phyloP scores from a whole-genome alignment of 2,888 invertebrate species.

The Unio pictorum region DNA sequence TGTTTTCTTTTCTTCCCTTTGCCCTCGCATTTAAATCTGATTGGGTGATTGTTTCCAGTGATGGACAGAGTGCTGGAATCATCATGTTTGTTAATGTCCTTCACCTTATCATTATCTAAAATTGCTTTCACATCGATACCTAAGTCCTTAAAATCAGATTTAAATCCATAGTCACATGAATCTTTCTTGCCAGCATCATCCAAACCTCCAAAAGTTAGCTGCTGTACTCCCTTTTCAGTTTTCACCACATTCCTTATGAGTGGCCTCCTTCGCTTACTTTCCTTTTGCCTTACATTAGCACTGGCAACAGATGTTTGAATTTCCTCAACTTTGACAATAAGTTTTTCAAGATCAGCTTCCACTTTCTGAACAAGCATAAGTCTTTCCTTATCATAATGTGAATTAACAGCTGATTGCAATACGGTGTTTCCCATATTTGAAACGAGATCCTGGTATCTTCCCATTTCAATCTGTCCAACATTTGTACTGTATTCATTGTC shows the following conservation, averaged over 20 bases:
- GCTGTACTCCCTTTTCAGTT: too few relatives aligned
- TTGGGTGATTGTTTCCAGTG: constrained; percentile 62
- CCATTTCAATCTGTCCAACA: constrained; percentile 46
- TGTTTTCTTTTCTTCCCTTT: constrained; percentile 22
- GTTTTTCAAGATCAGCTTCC: constrained; percentile 28
- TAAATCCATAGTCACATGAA: too few relatives aligned
- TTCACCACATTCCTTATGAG: too few relatives aligned
- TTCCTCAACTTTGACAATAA: constrained; percentile 26
- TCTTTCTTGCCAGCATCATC: too few relatives aligned
- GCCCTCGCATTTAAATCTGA: constrained; percentile 51
- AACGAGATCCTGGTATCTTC: constrained; percentile 46
- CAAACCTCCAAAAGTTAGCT: too few relatives aligned
- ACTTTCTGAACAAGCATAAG: constrained; percentile 25
- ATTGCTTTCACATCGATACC: too few relatives aligned
- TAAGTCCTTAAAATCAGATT: too few relatives aligned
- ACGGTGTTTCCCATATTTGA: constrained; percentile 33
- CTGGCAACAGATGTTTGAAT: constrained; percentile 18
- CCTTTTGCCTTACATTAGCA: constrained; percentile 2
- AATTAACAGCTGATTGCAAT: constrained; percentile 36
- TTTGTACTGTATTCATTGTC: constrained; percentile 46
- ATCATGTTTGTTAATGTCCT: constrained; percentile 41
- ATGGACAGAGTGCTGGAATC: constrained; percentile 64
- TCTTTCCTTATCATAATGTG: constrained; percentile 47
- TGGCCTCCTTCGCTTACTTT: too few relatives aligned
- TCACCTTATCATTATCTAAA: too few relatives aligned